Conservation (phyloP, 2,113 vertebrate species). For the Thamnaconus septentrionalis region DNA sequence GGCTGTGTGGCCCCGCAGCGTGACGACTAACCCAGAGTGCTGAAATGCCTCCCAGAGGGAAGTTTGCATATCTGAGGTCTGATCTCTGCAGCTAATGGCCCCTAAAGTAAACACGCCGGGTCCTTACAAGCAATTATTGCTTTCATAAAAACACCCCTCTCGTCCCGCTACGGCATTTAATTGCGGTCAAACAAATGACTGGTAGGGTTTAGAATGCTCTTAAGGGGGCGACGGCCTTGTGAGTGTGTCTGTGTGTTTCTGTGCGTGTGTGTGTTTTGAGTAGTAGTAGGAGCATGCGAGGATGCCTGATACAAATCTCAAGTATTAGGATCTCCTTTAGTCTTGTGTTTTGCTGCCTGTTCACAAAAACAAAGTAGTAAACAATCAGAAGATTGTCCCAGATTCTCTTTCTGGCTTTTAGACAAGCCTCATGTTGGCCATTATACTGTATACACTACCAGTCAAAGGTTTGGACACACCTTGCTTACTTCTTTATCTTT, state of each 20-base stretch:
- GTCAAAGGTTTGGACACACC: no score
- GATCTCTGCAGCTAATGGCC: conserved; percentile 77
- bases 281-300: conserved; percentile 50
- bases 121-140: conserved; percentile 80
- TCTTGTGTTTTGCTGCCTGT: no score
- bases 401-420: no score
- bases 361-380: no score
- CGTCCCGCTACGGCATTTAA: conserved; percentile 74
- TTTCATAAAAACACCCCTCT: conserved; percentile 74
- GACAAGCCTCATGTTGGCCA: no score
- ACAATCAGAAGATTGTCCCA: no score
- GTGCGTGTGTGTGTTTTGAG: conserved; percentile 46
- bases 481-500: no score
- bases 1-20: conserved; percentile 56
- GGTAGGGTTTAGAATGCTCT: conserved; percentile 68
- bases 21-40: conserved; percentile 61
- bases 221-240: conserved; percentile 18
- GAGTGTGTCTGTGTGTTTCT: background rate
- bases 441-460: no score
- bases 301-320: conserved; percentile 8
- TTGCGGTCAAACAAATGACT: conserved; percentile 78
- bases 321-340: no score
- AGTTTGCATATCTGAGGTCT: conserved; percentile 78
- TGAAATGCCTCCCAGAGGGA: conserved; percentile 72
- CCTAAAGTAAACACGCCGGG: conserved; percentile 76